Evolutionary conservation across 2,888 invertebrate species (phyloP), one percentile per base, ranked within the genome.

Genomic region (Terebella lapidaria): DNA sequence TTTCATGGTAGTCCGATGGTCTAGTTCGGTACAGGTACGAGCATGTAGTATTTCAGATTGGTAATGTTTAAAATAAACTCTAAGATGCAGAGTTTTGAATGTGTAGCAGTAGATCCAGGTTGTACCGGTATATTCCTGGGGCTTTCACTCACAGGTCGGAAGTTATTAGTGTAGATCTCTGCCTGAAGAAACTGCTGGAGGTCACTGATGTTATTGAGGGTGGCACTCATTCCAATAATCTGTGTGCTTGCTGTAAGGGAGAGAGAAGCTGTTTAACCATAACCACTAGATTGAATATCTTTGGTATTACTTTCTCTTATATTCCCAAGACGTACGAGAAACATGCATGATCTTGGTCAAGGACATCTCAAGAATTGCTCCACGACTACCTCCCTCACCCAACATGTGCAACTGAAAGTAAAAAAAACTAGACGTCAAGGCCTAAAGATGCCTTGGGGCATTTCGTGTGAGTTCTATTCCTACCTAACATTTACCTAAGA

Each of bases 221-320:
- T 97, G 0, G 97, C 97, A 80, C 94, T 94, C 94, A 97, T 96
- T 25, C 94, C 95, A 22, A 97, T 86, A 60, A 97, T 88, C 78
- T 94, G 94, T 62, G 91, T 88, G 58, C 82, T 59, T 66, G 67
- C 87, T 87, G 71, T 42, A 67, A 62, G 62, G n/a, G 57, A 71
- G 51, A 35, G 42, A 35, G 10, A 15, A 35, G 10, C n/a, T 35
- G n/a, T 35, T 35, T 35, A 35, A 35, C 10, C n/a, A 35, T 35
- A 35, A 35, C 42, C n/a, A 35, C 42, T 35, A 15, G 42, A 10
- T 35, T 15, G n/a, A 35, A 35, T 35, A 35, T 15, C 10, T n/a
- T 35, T 10, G 42, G 10, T 35, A 15, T 35, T n/a, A 35, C 42
- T 35, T n/a, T n/a, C n/a, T n/a, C n/a, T n/a, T n/a, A n/a, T n/a